These are phyloP conservation scores for Cisticola juncidis DNA, from an alignment of 2,113 vertebrate genomes.

Conservation along the genomic window DNA sequence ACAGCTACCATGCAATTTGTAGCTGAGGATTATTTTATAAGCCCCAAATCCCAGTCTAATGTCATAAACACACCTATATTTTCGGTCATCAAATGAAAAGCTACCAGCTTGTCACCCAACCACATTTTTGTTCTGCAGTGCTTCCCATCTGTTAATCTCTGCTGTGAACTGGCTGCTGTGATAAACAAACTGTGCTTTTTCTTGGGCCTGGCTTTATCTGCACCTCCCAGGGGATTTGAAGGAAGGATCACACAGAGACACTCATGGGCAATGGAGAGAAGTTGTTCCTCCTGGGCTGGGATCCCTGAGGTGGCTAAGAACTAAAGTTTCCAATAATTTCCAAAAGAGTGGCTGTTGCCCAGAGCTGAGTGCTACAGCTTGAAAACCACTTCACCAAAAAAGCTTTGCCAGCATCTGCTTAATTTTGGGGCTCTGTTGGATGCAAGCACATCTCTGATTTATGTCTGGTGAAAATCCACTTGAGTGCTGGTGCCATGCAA, in stretches of 20 bases:
- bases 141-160: conserved; percentile 11
- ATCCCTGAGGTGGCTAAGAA: neutral
- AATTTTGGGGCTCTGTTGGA: neutral
- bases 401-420: neutral
- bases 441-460: neutral
- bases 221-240: neutral
- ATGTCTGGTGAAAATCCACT: neutral
- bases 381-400: neutral
- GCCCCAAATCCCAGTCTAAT: neutral
- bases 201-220: neutral
- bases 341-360: neutral
- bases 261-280: rapidly evolving
- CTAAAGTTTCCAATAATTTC: neutral
- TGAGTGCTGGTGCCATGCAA: rapidly evolving
- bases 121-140: neutral
- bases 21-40: neutral
- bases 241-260: neutral
- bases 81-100: neutral
- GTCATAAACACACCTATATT: neutral
- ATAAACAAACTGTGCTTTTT: neutral
- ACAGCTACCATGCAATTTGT: neutral
- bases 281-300: neutral
- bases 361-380: neutral
- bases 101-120: neutral
- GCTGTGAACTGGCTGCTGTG: neutral